A percentile compares a stretch with the other conserved stretches of the same genome.
These are phyloP conservation scores for Drosophila kohkoa DNA, from an alignment of 1,140 invertebrate species.

Conservation along the genomic window DNA sequence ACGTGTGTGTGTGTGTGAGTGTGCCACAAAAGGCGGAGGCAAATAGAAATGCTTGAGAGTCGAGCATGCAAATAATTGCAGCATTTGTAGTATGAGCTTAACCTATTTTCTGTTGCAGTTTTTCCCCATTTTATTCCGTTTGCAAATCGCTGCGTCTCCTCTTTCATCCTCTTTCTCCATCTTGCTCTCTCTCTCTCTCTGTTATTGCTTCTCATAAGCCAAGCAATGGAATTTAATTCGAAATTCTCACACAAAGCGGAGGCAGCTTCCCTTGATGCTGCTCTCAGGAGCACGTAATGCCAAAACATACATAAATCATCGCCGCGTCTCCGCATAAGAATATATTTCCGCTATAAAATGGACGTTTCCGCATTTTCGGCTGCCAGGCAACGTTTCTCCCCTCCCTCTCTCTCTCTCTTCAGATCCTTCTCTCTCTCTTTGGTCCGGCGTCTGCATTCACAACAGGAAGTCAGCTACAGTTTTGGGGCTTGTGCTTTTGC, in stretches of 20 bases:
- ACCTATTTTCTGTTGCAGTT: constrained; percentile 68
- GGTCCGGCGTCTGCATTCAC: constrained; percentile 40
- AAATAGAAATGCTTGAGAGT: constrained; percentile 64
- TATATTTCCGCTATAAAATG: constrained; percentile 83
- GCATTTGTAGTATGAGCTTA: constrained; percentile 75
- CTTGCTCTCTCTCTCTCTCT: not conserved
- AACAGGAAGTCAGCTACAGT: constrained; percentile 75
- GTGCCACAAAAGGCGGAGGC: constrained; percentile 29
- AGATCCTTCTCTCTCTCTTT: constrained; percentile 15
- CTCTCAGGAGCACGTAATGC: constrained; percentile 62
- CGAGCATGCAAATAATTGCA: constrained; percentile 75
- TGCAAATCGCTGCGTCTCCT: too few species aligned
- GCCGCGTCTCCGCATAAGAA: constrained; percentile 78
- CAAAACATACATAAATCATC: constrained; percentile 82
- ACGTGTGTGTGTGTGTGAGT: not conserved
- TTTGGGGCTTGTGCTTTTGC: constrained; percentile 37
- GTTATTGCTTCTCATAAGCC: constrained; percentile 48
- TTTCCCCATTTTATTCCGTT: constrained; percentile 13
- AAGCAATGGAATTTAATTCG: constrained; percentile 61
- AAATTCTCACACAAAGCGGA: constrained; percentile 55
- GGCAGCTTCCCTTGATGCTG: constrained; percentile 5
- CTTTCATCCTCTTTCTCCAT: constrained; percentile 9
- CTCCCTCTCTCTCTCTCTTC: not conserved
- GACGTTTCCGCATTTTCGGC: constrained; percentile 78
- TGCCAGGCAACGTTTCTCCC: constrained; percentile 16